Percentiles rank a stretch among this genome's conserved stretches.
Conservation (phyloP, 2,888 invertebrate species). For the Syritta pipiens region DNA sequence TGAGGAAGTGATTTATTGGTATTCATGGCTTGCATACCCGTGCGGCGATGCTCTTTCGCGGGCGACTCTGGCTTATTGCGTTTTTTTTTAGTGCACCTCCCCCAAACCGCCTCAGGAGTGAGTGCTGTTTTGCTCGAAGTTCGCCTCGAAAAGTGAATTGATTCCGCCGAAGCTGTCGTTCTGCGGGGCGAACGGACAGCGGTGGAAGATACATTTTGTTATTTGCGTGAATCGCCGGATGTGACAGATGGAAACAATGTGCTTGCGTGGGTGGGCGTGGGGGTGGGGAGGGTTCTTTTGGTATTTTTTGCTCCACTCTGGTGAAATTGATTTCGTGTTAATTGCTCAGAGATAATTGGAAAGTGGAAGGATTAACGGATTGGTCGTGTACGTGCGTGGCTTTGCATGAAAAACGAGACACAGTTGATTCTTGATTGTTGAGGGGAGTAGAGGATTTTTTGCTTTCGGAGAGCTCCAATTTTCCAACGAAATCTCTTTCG, state of each 20-base stretch:
- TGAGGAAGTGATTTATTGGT: constrained; percentile 38
- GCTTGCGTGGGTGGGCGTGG: neutral
- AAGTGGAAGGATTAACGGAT: too few relatives aligned
- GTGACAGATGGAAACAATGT: constrained; percentile 15
- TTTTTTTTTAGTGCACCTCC: neutral
- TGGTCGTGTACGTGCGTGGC: too few relatives aligned
- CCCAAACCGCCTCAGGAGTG: neutral
- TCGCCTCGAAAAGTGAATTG: constrained; percentile 9
- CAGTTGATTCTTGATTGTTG: too few relatives aligned
- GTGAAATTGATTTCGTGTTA: too few relatives aligned
- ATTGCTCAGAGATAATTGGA: too few relatives aligned
- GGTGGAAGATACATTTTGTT: constrained; percentile 1
- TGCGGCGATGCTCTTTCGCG: constrained; percentile 4
- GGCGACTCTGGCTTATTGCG: constrained; percentile 28
- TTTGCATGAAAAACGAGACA: too few relatives aligned
- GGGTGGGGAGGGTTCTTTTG: neutral
- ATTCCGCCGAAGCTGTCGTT: neutral
- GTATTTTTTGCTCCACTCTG: neutral
- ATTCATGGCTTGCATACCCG: constrained; percentile 22
- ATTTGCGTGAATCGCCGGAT: neutral
- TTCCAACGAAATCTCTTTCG: too few relatives aligned
- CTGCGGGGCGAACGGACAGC: neutral
- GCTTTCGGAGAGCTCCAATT: too few relatives aligned
- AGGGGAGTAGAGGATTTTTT: too few relatives aligned
- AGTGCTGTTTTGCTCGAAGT: neutral